phyloP scores from a whole-genome alignment of 2,888 invertebrate genomes.

The Lymantria dispar region DNA sequence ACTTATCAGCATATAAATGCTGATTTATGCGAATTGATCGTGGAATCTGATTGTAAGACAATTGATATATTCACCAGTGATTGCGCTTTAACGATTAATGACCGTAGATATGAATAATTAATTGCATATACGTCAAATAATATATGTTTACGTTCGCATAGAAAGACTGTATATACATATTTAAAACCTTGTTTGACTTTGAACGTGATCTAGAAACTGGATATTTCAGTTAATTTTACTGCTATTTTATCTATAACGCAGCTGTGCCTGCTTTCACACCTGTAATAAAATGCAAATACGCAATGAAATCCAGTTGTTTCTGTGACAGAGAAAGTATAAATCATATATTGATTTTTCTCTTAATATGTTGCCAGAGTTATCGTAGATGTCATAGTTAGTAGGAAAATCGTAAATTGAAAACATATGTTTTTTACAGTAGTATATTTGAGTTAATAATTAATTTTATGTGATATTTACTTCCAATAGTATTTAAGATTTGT shows the following conservation, averaged over 20 bases:
- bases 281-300: neutral
- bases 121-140: conserved; percentile 8
- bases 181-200: neutral
- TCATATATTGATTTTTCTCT: too few relatives aligned
- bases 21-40: conserved; percentile 36
- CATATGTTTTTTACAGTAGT: too few relatives aligned
- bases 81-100: conserved; percentile 36
- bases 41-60: conserved; percentile 34
- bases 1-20: conserved; percentile 38
- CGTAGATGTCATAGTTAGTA: too few relatives aligned
- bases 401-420: too few relatives aligned
- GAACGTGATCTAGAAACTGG: neutral
- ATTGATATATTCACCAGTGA: conserved; percentile 27
- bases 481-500: too few relatives aligned
- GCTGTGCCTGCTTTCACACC: neutral
- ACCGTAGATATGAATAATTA: conserved; percentile 14
- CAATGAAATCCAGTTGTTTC: neutral
- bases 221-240: neutral
- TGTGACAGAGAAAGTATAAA: neutral
- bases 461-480: too few relatives aligned
- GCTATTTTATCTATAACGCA: neutral
- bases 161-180: neutral
- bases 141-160: neutral
- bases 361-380: too few relatives aligned
- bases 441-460: too few relatives aligned